phyloP scores from a whole-genome alignment of 30 jellyfish, hydroid and myxozoan species.

The Hydractinia symbiolongicarpus region DNA sequence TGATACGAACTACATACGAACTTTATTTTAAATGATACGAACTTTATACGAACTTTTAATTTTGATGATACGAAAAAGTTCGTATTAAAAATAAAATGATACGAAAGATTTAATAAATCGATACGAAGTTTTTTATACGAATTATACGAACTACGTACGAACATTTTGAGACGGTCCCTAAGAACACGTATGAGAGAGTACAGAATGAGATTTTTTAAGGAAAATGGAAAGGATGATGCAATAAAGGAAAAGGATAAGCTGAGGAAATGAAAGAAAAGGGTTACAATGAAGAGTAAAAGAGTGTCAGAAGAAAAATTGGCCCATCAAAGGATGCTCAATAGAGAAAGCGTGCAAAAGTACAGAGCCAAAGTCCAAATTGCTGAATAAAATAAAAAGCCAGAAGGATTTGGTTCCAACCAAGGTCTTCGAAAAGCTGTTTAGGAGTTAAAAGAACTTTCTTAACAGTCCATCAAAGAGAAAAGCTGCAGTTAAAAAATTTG shows the following conservation, averaged over 20 bases:
- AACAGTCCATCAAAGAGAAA: constrained; percentile 22
- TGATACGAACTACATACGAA: no score
- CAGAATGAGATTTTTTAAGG: constrained; percentile 12
- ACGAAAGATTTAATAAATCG: no score
- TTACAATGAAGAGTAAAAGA: background rate
- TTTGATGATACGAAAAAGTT: no score
- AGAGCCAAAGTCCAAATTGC: constrained; percentile 6
- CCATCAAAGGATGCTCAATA: background rate
- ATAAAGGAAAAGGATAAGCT: constrained; percentile 15
- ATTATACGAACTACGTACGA: no score
- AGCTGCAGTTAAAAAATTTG: constrained; percentile 4
- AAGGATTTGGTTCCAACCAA: background rate
- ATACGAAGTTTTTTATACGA: no score
- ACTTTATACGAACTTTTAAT: no score
- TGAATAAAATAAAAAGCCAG: constrained; percentile 8
- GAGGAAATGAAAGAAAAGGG: constrained; percentile 1
- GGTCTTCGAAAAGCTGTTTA: constrained; percentile 20
- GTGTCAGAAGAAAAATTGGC: background rate
- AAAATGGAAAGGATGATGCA: constrained; percentile 21
- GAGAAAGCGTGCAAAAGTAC: background rate
- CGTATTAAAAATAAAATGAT: no score
- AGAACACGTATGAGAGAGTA: constrained; percentile 37
- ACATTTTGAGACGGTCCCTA: no score
- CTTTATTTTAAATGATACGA: no score
- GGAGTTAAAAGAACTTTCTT: background rate